A percentile compares a stretch with the other conserved stretches of the same genome.
phyloP scores from a whole-genome alignment of 1,140 invertebrate genomes.

The Whitmania pigra region DNA sequence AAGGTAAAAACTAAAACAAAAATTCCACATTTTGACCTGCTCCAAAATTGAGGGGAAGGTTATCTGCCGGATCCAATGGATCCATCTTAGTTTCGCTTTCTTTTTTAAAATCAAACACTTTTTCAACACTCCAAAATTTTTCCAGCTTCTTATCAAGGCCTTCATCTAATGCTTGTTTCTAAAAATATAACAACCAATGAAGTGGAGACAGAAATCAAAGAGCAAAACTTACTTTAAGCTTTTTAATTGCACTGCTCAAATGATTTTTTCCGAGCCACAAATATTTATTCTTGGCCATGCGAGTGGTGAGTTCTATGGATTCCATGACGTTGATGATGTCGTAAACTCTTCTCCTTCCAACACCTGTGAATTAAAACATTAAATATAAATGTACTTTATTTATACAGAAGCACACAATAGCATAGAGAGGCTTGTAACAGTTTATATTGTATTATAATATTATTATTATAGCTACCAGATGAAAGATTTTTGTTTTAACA shows the following conservation, averaged over 20 bases:
- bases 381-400: too few species aligned
- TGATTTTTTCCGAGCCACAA: constrained; percentile 44
- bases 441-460: too few species aligned
- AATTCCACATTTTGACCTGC: neutral
- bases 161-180: constrained; percentile 36
- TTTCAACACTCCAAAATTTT: constrained; percentile 26
- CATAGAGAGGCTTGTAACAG: too few species aligned
- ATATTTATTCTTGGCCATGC: constrained; percentile 44
- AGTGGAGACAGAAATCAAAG: neutral
- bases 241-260: constrained; percentile 37
- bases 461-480: too few species aligned
- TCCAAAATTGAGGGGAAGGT: neutral
- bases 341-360: constrained; percentile 58
- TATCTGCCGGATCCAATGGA: neutral
- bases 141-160: constrained; percentile 37
- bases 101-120: neutral
- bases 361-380: constrained; percentile 34
- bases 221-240: constrained; percentile 38
- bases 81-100: too few species aligned
- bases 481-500: neutral
- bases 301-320: constrained; percentile 55
- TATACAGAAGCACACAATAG: too few species aligned
- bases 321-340: constrained; percentile 65
- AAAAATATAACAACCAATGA: constrained; percentile 18
- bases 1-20: neutral